Conservation (phyloP, 1,140 invertebrate species). For the Rhyacophila brunnea region DNA sequence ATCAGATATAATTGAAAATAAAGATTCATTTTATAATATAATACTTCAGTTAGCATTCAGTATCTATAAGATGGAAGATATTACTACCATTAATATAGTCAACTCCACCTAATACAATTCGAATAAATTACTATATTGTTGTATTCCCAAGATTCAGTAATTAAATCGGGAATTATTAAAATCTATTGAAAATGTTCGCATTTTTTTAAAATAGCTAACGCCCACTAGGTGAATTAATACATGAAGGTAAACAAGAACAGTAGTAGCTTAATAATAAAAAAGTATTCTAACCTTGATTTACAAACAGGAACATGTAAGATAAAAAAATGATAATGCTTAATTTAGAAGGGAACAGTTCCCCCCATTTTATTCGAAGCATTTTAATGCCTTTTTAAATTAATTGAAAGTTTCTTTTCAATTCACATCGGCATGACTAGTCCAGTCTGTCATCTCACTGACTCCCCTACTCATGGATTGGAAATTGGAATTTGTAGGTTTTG, state of each 20-base stretch:
- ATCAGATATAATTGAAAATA: no score
- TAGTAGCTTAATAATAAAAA: background rate
- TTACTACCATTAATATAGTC: no score
- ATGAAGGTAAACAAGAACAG: background rate
- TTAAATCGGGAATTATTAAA: background rate
- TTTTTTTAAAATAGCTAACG: background rate
- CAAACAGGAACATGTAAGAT: constrained; percentile 78
- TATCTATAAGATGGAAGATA: no score
- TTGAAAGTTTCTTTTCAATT: no score
- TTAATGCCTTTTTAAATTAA: background rate
- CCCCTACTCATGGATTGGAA: no score
- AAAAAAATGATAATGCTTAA: constrained; percentile 76
- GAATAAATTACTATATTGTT: background rate
- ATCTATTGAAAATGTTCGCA: background rate
- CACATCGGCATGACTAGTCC: no score
- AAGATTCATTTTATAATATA: no score
- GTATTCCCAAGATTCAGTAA: background rate
- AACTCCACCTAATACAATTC: no score
- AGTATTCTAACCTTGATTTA: constrained; percentile 70
- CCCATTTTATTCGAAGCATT: constrained; percentile 51
- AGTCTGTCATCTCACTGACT: no score
- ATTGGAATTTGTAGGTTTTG: no score
- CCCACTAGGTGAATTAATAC: background rate
- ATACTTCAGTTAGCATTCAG: no score
- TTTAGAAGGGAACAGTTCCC: constrained; percentile 79